These are phyloP conservation scores for Calyptomena viridis DNA, from an alignment of 2,113 vertebrate species.

Conservation along the genomic window DNA sequence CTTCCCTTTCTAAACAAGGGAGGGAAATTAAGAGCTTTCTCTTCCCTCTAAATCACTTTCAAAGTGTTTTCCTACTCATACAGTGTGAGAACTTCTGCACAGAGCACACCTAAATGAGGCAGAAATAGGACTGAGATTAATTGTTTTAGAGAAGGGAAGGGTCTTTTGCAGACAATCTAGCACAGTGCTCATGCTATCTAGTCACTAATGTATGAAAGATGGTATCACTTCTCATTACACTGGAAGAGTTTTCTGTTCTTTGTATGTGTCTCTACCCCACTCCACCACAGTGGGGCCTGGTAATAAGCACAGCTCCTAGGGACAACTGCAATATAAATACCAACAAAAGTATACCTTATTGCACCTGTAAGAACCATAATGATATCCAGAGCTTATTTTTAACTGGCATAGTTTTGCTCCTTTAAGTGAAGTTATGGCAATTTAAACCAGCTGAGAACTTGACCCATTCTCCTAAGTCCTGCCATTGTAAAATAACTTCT, in stretches of 20 bases:
- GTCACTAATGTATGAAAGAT: not conserved
- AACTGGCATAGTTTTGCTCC: not conserved
- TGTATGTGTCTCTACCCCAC: rapidly evolving
- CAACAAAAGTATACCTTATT: not conserved
- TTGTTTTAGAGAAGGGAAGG: not conserved
- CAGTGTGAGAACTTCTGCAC: not conserved
- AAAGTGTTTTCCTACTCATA: not conserved
- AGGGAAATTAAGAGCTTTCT: not conserved
- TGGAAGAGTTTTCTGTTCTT: not conserved
- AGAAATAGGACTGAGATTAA: not conserved
- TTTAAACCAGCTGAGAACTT: not conserved
- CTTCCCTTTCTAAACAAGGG: not conserved
- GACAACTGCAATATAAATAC: not conserved
- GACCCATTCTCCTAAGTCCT: not conserved
- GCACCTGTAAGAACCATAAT: not conserved
- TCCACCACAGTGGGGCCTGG: not conserved
- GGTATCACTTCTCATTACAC: not conserved
- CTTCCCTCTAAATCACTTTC: not conserved
- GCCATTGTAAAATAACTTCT: not conserved
- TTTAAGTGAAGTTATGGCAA: not conserved
- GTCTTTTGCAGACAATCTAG: not conserved
- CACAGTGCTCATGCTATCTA: not conserved
- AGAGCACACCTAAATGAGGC: not conserved
- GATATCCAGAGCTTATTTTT: not conserved
- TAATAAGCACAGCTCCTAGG: not conserved